These are phyloP conservation scores for Miltochrista miniata DNA, from an alignment of 2,888 invertebrate species.

Conservation along the genomic window DNA sequence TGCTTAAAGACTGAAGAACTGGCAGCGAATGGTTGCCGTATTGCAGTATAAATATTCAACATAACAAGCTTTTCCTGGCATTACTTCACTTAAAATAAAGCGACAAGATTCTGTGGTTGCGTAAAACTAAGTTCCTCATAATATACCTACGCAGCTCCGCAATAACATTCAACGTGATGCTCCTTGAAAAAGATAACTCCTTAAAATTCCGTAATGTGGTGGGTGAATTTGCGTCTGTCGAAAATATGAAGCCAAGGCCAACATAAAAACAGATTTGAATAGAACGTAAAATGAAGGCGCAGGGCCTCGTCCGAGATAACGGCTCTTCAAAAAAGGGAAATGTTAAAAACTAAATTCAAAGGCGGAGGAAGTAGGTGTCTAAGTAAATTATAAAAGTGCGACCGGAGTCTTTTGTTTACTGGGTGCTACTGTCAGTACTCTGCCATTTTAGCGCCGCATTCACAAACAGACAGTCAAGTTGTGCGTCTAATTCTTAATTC, in stretches of 20 bases:
- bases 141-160: constrained; percentile 5
- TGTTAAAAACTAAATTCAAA: constrained; percentile 71
- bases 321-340: constrained; percentile 67
- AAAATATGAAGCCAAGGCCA: constrained; percentile 49
- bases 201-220: constrained; percentile 30
- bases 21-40: too few relatives aligned
- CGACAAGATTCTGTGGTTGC: constrained; percentile 49
- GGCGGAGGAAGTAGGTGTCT: constrained; percentile 60
- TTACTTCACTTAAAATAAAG: constrained; percentile 58
- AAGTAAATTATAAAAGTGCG: constrained; percentile 75
- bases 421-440: constrained; percentile 54
- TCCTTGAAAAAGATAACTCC: constrained; percentile 22
- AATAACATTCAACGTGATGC: constrained; percentile 16
- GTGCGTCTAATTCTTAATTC: constrained; percentile 44
- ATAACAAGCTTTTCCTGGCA: background rate
- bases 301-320: constrained; percentile 64
- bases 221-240: constrained; percentile 45
- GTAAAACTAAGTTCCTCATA: constrained; percentile 8
- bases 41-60: background rate
- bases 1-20: too few relatives aligned
- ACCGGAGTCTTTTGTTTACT: constrained; percentile 67
- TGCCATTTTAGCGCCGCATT: constrained; percentile 51
- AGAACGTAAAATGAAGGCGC: constrained; percentile 63
- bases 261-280: constrained; percentile 65
- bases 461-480: constrained; percentile 52